Evolutionary conservation across 2,797 vertebrate species (phyloP), one percentile per base, ranked within the genome.

Genomic region (Kryptopterus vitreolus): DNA sequence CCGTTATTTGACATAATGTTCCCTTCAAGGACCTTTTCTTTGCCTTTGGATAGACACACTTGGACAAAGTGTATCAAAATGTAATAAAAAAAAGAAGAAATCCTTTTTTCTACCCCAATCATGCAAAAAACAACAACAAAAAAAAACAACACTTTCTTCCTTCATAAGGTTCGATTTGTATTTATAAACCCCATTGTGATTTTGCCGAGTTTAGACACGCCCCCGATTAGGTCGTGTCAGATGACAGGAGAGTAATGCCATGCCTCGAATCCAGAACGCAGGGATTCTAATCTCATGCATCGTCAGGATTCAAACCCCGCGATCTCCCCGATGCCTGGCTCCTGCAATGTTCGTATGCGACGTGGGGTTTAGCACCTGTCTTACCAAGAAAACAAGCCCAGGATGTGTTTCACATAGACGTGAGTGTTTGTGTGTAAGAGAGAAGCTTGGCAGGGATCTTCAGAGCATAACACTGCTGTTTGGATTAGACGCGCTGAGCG

Each of bases 401-500:
- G 16, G 52, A 76, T 50, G 75, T 62, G 59, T 62, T 76, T 63
- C 62, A 58, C 53, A 70, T 24, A 48, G 35, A 59, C 35, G 20
- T 71, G 72, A 76, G 72, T 80, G 78, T 80, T 68, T 76, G 78
- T 80, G 72, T 76, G 82, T 76, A 68, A 70, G 63, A 46, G 46
- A 63, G 75, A 57, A 72, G 46, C 58, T 80, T 87, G 55, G 86
- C 80, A 50, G 59, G 78, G 72, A 71, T 52, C 35, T 82, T 9
- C 61, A 58, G 68, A 71, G 74, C 59, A 10, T 43, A 65, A 59
- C 38, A 65, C 66, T 38, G 71, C 62, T 52, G 79, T 85, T 84
- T 84, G 82, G 80, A 82, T 77, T 78, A 70, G 73, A 53, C 35
- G 61, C 59, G 69, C 79, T 83, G 84, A 84, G 66, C 81, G 82